Evolutionary conservation across 2,888 invertebrate species (phyloP).

Genomic region (Polyommatus icarus): DNA sequence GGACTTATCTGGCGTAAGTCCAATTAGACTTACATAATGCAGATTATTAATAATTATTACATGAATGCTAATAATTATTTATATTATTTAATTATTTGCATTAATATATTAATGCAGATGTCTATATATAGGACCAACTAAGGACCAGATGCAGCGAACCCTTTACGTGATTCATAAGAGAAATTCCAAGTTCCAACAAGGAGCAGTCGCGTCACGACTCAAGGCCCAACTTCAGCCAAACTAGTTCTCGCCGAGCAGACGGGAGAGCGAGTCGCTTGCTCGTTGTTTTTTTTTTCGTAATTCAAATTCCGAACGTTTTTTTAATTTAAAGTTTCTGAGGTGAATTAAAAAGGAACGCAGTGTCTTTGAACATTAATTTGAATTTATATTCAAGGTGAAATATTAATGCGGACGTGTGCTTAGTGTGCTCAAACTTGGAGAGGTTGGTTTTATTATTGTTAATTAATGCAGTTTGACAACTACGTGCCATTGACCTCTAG

Average conservation of each 20-base stretch:
- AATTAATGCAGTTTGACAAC: slow-evolving; percentile 31
- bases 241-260: slow-evolving; percentile 51
- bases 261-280: slow-evolving; percentile 43
- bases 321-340: background rate
- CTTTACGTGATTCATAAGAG: slow-evolving; percentile 8
- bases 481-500: slow-evolving; percentile 34
- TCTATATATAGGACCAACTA: too few species aligned
- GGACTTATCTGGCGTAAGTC: too few species aligned
- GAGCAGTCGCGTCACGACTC: slow-evolving; percentile 15
- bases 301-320: slow-evolving; percentile 17
- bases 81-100: too few species aligned
- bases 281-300: slow-evolving; percentile 26
- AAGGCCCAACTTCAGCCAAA: slow-evolving; percentile 45
- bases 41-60: too few species aligned
- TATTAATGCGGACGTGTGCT: background rate
- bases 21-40: too few species aligned
- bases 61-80: too few species aligned
- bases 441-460: slow-evolving; percentile 26
- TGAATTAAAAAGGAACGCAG: background rate
- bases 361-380: background rate
- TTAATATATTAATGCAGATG: too few species aligned
- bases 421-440: background rate
- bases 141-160: too few species aligned
- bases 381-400: background rate
- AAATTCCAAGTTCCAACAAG: slow-evolving; percentile 28